Conservation (phyloP, 2,113 vertebrate genomes). For the Scopus umbretta region DNA sequence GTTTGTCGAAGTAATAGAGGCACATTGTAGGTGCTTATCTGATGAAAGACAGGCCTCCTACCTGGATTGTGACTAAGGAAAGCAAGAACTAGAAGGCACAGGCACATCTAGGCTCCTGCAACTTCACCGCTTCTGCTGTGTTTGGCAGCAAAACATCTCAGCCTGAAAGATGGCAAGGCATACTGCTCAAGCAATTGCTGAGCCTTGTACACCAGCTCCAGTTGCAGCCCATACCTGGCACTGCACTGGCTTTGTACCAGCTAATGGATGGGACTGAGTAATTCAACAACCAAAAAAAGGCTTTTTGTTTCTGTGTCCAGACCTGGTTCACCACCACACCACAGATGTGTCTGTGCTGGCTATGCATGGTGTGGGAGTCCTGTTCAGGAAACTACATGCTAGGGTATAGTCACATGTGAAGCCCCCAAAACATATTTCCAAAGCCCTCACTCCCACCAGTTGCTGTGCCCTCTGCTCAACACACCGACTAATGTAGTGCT, state of each 20-base stretch:
- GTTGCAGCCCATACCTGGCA: background rate
- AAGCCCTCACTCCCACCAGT: background rate
- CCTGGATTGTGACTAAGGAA: background rate
- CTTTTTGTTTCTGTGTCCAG: background rate
- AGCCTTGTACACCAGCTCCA: background rate
- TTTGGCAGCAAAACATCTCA: background rate
- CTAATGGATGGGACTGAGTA: background rate
- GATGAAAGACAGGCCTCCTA: background rate
- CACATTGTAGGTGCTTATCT: background rate
- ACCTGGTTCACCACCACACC: background rate
- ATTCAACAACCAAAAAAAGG: background rate
- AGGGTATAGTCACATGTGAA: background rate
- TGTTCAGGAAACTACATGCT: background rate
- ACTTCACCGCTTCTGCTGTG: background rate
- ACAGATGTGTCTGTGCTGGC: background rate
- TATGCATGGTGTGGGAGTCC: fast-evolving
- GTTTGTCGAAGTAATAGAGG: background rate
- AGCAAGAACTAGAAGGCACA: background rate
- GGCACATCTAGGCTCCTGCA: background rate
- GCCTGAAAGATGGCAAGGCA: background rate
- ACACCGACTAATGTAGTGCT: background rate
- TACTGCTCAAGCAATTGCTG: fast-evolving
- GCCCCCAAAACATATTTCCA: background rate
- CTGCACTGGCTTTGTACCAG: background rate
- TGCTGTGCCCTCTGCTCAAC: background rate